Conservation (phyloP, 2,797 vertebrate species). For the Spinus pinus region DNA sequence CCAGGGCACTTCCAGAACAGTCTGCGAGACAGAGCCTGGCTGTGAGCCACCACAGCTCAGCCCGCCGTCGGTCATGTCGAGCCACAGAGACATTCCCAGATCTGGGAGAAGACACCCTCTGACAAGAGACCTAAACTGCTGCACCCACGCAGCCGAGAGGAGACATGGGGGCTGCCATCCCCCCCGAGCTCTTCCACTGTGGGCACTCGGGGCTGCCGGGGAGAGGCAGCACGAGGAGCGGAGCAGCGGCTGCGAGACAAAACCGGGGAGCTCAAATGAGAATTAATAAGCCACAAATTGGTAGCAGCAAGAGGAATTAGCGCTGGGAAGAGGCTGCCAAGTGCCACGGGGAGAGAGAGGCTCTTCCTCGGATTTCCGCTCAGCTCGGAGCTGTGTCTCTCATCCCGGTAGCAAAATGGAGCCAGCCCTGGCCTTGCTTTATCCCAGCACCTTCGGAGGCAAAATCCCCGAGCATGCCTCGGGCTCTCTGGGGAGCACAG, state of each 20-base stretch:
- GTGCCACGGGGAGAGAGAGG: background rate
- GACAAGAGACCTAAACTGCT: conserved; percentile 1
- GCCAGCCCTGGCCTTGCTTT: background rate
- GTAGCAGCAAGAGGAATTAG: background rate
- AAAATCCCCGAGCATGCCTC: background rate
- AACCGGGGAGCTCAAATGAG: background rate
- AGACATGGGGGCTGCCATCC: background rate
- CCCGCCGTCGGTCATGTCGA: background rate
- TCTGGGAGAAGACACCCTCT: background rate
- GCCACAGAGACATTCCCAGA: background rate
- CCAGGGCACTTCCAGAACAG: background rate
- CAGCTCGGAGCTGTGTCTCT: background rate
- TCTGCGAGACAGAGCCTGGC: background rate
- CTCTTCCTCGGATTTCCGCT: background rate
- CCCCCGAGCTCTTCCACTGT: background rate
- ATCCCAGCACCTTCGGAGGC: background rate
- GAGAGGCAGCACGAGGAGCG: background rate
- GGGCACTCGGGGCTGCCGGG: background rate
- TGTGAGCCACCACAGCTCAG: background rate
- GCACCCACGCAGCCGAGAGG: background rate
- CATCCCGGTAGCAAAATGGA: background rate
- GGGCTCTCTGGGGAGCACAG: background rate
- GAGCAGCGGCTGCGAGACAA: background rate
- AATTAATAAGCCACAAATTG: conserved; percentile 22
- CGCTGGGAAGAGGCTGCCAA: background rate